These are phyloP conservation scores for Epinotia nisella DNA, from an alignment of 2,888 invertebrate species.

Conservation along the genomic window DNA sequence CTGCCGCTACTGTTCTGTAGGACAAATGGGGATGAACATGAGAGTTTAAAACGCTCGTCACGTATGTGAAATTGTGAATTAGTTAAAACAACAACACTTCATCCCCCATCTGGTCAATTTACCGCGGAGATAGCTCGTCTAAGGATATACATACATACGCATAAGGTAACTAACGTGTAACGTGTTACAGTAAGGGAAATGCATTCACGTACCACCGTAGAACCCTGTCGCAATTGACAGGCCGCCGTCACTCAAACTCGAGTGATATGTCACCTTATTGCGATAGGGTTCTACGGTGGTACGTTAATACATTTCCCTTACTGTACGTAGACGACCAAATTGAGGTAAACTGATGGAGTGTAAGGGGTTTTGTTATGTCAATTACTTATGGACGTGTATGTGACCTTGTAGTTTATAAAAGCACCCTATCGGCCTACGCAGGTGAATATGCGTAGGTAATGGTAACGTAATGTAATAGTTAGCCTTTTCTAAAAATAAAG, in stretches of 20 bases:
- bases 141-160: too few species aligned
- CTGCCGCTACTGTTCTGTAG: not conserved
- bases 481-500: not conserved
- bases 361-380: not conserved
- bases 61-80: constrained; percentile 19
- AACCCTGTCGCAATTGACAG: too few species aligned
- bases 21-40: constrained; percentile 2
- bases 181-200: too few species aligned
- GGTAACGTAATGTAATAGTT: too few species aligned
- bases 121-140: not conserved
- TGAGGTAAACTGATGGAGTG: not conserved
- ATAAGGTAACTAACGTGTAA: not conserved
- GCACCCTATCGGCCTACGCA: not conserved
- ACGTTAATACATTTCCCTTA: too few species aligned
- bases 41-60: constrained; percentile 11
- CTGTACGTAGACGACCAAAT: not conserved
- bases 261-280: too few species aligned
- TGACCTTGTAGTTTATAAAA: not conserved
- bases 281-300: too few species aligned
- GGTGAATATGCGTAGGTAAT: not conserved
- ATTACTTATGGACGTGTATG: not conserved
- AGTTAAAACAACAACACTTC: not conserved
- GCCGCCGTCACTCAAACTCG: too few species aligned
- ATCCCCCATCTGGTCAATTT: not conserved
- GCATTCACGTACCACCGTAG: too few species aligned